phyloP scores from a whole-genome alignment of 2,113 vertebrate genomes.

The Anser cygnoides region DNA sequence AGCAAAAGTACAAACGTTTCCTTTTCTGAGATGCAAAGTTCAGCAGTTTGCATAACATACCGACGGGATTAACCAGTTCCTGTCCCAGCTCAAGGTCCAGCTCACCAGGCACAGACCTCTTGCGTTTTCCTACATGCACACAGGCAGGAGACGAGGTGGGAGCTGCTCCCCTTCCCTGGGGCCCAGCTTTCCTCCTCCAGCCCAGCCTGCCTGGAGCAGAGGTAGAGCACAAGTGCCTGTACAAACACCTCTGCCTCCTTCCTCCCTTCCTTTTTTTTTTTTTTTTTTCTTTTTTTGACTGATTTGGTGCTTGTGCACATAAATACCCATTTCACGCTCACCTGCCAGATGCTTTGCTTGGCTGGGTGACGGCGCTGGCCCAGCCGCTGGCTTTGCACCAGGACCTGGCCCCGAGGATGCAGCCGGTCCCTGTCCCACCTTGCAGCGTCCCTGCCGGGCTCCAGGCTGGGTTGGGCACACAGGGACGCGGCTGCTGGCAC shows the following conservation, averaged over 20 bases:
- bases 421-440: neutral
- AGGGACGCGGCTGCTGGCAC: neutral
- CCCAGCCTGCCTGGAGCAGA: neutral
- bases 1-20: neutral
- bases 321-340: neutral
- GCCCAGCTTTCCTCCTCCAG: neutral
- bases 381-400: neutral
- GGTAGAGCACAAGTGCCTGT: neutral
- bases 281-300: neutral
- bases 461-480: neutral
- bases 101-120: neutral
- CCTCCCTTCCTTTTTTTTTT: neutral
- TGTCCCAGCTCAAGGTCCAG: neutral
- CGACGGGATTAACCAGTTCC: neutral
- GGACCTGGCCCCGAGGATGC: accelerated
- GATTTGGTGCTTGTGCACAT: neutral
- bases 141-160: neutral
- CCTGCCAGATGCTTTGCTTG: neutral
- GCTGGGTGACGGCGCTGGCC: neutral
- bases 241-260: neutral
- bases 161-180: neutral
- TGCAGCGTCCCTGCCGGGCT: neutral
- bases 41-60: neutral
- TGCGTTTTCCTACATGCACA: neutral
- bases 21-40: neutral